Evolutionary conservation across 2,797 vertebrate genomes (phyloP), one percentile per base, ranked within the genome.

Genomic region (Tachyglossus aculeatus): DNA sequence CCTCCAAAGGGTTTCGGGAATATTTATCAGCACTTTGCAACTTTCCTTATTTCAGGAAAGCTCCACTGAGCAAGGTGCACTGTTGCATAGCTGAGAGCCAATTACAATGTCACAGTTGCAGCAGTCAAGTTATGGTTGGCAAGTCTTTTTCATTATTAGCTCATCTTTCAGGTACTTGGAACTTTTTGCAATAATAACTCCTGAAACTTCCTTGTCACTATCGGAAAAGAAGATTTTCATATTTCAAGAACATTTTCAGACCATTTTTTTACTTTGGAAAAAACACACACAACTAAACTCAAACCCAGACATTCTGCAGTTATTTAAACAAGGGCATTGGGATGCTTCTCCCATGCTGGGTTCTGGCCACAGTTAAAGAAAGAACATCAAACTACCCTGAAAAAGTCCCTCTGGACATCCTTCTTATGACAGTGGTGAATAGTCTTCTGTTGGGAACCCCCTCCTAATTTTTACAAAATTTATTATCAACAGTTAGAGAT

Each of bases 201-300:
- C 7, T 48, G 29, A 29, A 36, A 18, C 33, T 21, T 5, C 10
- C 62, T 58, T 50, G 24, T 70, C 54, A 51, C 27, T 60, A 24
- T 57, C 60, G 60, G 18, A 59, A 19, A 60, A 78, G 29, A 37
- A 62, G 12, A 47, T 78, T 71, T 81, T 38, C 29, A 67, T 58
- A 57, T 71, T 71, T 76, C 73, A 71, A 31, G 27, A 77, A 87
- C 78, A 73, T 63, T 69, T 14, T 15, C 4, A 76, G 55, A 51
- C 43, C 68, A 22, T 21, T 75, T 82, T 74, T 65, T 51, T 36
- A 25, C 33, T 72, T 51, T 76, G 34, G 66, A 9, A 25, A 53
- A 80, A 69, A 51, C 11, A 19, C 58, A 64, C 29, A 31, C 12
- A 31, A 22, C 53, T 45, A 45, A 61, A 63, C 47, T 45, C n/a